These are phyloP conservation scores for Numenius phaeopus DNA, from an alignment of 2,797 vertebrate species.

Conservation along the genomic window DNA sequence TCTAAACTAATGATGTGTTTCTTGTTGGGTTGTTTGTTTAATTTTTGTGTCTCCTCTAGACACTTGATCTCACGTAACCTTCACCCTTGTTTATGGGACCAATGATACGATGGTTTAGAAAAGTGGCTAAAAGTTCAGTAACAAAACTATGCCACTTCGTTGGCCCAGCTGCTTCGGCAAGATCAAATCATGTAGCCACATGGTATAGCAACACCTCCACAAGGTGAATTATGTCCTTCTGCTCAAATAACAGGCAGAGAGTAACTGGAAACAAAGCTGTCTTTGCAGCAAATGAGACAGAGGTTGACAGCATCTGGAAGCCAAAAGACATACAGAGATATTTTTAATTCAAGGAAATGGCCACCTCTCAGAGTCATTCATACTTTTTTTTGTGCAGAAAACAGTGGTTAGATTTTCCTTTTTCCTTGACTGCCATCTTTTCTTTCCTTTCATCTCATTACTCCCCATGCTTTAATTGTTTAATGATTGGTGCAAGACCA, in stretches of 20 bases:
- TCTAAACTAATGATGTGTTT: neutral
- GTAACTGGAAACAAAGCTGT: neutral
- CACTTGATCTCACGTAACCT: neutral
- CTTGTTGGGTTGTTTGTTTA: neutral
- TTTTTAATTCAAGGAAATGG: neutral
- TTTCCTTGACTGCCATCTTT: neutral
- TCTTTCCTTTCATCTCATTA: neutral
- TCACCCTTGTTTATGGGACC: neutral
- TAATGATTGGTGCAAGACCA: neutral
- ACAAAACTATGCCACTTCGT: neutral
- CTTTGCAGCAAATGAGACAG: neutral
- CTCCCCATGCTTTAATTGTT: neutral
- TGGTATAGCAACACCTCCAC: neutral
- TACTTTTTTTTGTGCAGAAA: neutral
- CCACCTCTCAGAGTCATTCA: neutral
- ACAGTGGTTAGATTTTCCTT: neutral
- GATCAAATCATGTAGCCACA: neutral
- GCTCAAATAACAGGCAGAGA: neutral
- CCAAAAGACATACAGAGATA: neutral
- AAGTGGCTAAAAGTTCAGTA: neutral
- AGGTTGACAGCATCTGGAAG: neutral
- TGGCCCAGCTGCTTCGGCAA: neutral
- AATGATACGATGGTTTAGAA: accelerated
- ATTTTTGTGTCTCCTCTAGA: neutral
- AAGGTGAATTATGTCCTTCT: neutral